Base-by-base conservation (phyloP, 1,140 invertebrate genomes). In the Cyclina sinensis region DNA sequence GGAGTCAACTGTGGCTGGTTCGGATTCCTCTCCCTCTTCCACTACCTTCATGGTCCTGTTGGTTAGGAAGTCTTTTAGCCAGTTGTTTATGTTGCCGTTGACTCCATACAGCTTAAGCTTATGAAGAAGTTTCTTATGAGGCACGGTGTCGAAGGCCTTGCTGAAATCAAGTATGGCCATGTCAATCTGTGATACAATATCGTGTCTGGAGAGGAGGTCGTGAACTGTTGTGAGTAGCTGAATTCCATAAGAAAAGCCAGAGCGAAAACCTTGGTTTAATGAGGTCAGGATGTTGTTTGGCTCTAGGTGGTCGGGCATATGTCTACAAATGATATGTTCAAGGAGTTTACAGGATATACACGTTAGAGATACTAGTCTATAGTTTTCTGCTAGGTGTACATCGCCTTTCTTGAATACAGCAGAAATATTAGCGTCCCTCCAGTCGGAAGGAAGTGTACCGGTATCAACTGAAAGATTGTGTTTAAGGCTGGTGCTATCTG, bases 81-180 rank as follows among this genome's bases (percentile, higher is more conserved):
- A 92, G 18, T 35, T 16, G 59, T n/a, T 89, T 70, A 91, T 73
- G 27, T 54, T 54, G 0, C 90, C 89, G 46, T 35, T 24, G n/a
- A 91, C 70, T 18, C 90, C 79, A 46, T 92, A 92, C n/a, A 86
- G 70, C 30, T 87, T 24, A 37, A 92, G 74, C 83, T 92, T 92
- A 46, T 87, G n/a, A n/a, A n/a, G n/a, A n/a, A n/a, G n/a, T n/a
- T n/a, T n/a, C n/a, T n/a, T n/a, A n/a, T n/a, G n/a, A n/a, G n/a
- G n/a, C n/a, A n/a, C n/a, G n/a, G n/a, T n/a, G n/a, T n/a, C n/a
- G n/a, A n/a, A n/a, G n/a, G 89, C 89, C 81, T 92, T 91, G 18
- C 86, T 85, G 12, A 90, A 88, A 57, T 91, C 88, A 14, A 91
- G 73, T 24, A 91, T 91, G 9, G 65, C 81, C n/a, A 91, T 78